Percentiles rank a stretch among this genome's conserved stretches.
These are phyloP conservation scores for Formicarius rufipectus DNA, from an alignment of 2,113 vertebrate species.

Conservation along the genomic window DNA sequence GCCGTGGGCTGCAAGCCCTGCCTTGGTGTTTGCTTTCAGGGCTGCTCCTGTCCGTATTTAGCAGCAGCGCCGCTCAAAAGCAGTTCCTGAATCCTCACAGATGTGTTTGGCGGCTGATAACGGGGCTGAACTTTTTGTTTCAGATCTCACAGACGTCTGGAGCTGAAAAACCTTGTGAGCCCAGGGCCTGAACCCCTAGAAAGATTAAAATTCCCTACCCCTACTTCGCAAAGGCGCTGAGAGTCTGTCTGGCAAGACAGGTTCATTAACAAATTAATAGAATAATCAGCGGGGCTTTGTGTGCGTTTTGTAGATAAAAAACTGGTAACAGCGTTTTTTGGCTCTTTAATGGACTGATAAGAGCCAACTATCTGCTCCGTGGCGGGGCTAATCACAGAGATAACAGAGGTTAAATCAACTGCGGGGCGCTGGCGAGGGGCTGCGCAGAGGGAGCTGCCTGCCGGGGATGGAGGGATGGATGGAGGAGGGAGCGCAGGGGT, in stretches of 20 bases:
- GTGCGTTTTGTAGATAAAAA: slow-evolving; percentile 82
- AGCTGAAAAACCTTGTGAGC: slow-evolving; percentile 1
- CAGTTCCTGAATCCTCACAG: neutral
- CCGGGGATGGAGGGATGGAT: neutral
- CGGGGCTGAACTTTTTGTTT: neutral
- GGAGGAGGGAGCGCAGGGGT: neutral
- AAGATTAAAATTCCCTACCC: slow-evolving; percentile 52
- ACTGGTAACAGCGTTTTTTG: slow-evolving; percentile 80
- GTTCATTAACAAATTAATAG: slow-evolving; percentile 86
- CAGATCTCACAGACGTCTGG: neutral
- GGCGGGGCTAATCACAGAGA: slow-evolving; percentile 75
- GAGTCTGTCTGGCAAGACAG: slow-evolving; percentile 76
- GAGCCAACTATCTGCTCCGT: slow-evolving; percentile 75
- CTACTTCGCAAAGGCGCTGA: slow-evolving; percentile 30
- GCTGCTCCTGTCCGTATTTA: neutral
- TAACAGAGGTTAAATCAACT: slow-evolving; percentile 78
- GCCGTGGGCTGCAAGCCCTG: fast-evolving
- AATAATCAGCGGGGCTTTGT: slow-evolving; percentile 84
- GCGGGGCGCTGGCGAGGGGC: slow-evolving; percentile 50
- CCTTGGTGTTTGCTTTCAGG: neutral
- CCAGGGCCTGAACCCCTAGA: slow-evolving; percentile 14
- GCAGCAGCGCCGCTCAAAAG: neutral
- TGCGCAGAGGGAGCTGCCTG: neutral
- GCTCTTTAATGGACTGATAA: slow-evolving; percentile 81
- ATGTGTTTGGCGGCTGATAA: neutral